Percentiles rank a stretch among this genome's conserved stretches.
These are phyloP conservation scores for Polymixis flavicincta DNA, from an alignment of 2,888 invertebrate species.

Conservation along the genomic window DNA sequence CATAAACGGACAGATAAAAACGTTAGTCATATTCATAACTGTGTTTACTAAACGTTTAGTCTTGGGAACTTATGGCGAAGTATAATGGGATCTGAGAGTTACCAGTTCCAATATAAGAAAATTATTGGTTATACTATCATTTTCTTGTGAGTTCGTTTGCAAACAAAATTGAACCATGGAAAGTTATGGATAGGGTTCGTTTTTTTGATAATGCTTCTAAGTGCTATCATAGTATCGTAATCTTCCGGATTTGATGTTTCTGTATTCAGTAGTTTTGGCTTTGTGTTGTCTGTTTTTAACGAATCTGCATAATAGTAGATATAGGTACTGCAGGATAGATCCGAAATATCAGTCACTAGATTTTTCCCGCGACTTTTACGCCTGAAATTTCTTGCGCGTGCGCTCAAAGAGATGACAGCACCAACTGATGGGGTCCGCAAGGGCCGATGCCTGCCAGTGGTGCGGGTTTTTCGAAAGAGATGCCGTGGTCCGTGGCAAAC, in stretches of 20 bases:
- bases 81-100: slow-evolving; percentile 26
- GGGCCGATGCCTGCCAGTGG: too few relatives aligned
- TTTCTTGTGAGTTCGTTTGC: background rate
- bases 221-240: background rate
- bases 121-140: slow-evolving; percentile 10
- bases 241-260: slow-evolving; percentile 18
- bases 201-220: background rate
- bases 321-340: background rate
- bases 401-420: too few relatives aligned
- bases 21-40: slow-evolving; percentile 65
- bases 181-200: accelerated
- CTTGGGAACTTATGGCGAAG: slow-evolving; percentile 20
- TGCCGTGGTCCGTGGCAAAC: too few relatives aligned
- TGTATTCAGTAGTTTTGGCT: background rate
- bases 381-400: too few relatives aligned
- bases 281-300: background rate
- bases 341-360: background rate
- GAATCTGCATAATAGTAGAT: background rate
- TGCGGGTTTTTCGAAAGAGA: too few relatives aligned
- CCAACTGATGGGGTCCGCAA: too few relatives aligned
- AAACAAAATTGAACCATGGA: background rate
- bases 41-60: slow-evolving; percentile 67
- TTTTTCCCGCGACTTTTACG: background rate
- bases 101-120: slow-evolving; percentile 26
- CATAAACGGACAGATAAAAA: slow-evolving; percentile 27